phyloP scores from a whole-genome alignment of 2,888 invertebrate genomes.

The Toxonevra muliebris region DNA sequence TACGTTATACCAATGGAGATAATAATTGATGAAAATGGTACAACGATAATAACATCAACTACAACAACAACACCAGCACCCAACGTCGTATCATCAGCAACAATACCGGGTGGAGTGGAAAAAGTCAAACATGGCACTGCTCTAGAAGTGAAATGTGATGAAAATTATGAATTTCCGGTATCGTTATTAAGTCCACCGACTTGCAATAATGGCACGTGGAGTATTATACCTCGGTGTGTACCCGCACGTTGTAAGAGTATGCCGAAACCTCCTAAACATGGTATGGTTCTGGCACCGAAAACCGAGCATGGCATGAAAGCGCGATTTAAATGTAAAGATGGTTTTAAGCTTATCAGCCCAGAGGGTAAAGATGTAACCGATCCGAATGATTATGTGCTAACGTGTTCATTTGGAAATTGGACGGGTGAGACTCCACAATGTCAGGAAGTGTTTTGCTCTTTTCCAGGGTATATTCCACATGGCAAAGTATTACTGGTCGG shows the following conservation, averaged over 20 bases:
- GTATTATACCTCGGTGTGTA: constrained; percentile 85
- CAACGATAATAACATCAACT: constrained; percentile 52
- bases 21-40: constrained; percentile 60
- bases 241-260: constrained; percentile 85
- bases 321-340: constrained; percentile 92
- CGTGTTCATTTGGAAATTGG: constrained; percentile 96
- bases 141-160: constrained; percentile 82
- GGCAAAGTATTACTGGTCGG: constrained; percentile 93
- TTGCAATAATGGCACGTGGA: constrained; percentile 97
- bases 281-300: constrained; percentile 96
- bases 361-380: constrained; percentile 65
- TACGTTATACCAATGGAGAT: constrained; percentile 72
- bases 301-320: constrained; percentile 98
- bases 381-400: constrained; percentile 73
- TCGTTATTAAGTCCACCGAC: constrained; percentile 78
- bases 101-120: constrained; percentile 65
- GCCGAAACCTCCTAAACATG: constrained; percentile 87
- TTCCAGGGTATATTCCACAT: constrained; percentile 87
- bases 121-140: constrained; percentile 73
- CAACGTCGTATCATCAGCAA: constrained; percentile 41
- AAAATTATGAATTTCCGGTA: constrained; percentile 84
- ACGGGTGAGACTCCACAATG: constrained; percentile 88
- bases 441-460: constrained; percentile 90
- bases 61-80: constrained; percentile 62
- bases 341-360: constrained; percentile 82